Conservation (phyloP, 2,797 vertebrate genomes). For the Delichon dasypus region DNA sequence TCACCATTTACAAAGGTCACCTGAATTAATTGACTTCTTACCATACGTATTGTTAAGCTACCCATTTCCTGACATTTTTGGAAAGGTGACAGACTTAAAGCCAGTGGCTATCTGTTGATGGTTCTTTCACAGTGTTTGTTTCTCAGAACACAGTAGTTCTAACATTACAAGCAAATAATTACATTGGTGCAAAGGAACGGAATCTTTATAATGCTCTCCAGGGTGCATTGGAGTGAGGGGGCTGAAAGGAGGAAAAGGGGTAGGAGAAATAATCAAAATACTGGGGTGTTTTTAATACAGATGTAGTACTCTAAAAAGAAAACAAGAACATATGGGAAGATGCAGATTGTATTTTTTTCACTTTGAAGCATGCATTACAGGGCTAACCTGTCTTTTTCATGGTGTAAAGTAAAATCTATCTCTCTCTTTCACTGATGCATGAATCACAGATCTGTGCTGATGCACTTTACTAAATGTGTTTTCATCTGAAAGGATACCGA, state of each 20-base stretch:
- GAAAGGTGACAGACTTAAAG: constrained; percentile 53
- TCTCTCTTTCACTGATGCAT: constrained; percentile 33
- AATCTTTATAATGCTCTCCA: neutral
- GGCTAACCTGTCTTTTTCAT: neutral
- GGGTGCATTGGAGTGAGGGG: neutral
- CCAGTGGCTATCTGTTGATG: constrained; percentile 57
- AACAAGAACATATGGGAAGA: neutral
- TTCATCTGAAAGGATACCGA: constrained; percentile 41
- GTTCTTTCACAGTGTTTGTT: constrained; percentile 22
- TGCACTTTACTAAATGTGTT: constrained; percentile 57
- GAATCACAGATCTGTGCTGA: constrained; percentile 40
- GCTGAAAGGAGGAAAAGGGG: neutral
- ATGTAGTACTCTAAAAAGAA: neutral
- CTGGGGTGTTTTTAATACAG: constrained; percentile 9
- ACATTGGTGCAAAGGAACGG: constrained; percentile 4
- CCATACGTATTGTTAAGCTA: constrained; percentile 53
- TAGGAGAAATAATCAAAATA: constrained; percentile 5
- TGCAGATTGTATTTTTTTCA: neutral
- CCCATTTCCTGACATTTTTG: constrained; percentile 62
- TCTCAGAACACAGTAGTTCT: constrained; percentile 43
- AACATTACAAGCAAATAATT: constrained; percentile 48
- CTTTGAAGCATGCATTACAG: constrained; percentile 12
- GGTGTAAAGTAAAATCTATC: constrained; percentile 25
- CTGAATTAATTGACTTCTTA: constrained; percentile 76
- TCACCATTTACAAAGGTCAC: constrained; percentile 75